Conservation (phyloP, 2,797 vertebrate genomes). For the Sebastes diploproa region DNA sequence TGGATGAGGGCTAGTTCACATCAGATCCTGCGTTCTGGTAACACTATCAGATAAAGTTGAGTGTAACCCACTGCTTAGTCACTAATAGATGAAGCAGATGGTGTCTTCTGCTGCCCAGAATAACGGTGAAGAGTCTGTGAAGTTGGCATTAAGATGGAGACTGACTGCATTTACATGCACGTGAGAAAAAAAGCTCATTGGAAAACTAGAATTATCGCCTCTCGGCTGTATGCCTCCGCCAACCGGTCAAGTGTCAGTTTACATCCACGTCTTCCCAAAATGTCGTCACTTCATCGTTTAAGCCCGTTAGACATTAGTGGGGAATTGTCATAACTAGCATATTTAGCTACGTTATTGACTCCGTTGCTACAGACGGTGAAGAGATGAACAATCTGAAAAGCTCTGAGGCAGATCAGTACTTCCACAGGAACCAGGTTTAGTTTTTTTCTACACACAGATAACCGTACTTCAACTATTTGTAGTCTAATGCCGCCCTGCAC, state of each 20-base stretch:
- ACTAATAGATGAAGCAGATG: slow-evolving; percentile 37
- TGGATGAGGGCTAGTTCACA: not conserved
- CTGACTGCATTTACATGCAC: not conserved
- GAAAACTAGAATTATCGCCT: not conserved
- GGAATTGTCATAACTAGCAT: too few species aligned
- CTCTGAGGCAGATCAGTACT: too few species aligned
- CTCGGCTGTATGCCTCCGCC: not conserved
- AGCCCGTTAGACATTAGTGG: too few species aligned
- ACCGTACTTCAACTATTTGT: too few species aligned
- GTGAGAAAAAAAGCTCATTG: not conserved
- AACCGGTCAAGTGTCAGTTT: not conserved
- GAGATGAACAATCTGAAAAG: too few species aligned
- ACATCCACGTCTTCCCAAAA: not conserved
- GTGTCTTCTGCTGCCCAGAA: slow-evolving; percentile 27
- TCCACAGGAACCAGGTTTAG: too few species aligned
- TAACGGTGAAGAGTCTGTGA: slow-evolving; percentile 9
- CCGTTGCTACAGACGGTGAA: too few species aligned
- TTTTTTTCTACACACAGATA: too few species aligned
- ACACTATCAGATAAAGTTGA: slow-evolving; percentile 6
- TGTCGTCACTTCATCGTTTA: too few species aligned
- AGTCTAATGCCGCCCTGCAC: too few species aligned
- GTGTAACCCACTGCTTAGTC: slow-evolving; percentile 5
- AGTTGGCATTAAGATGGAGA: slow-evolving; percentile 8
- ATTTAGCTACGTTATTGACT: too few species aligned
- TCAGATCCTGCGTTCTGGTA: not conserved